phyloP scores from a whole-genome alignment of 2,797 vertebrate species.

The Silurus lanzhouensis region DNA sequence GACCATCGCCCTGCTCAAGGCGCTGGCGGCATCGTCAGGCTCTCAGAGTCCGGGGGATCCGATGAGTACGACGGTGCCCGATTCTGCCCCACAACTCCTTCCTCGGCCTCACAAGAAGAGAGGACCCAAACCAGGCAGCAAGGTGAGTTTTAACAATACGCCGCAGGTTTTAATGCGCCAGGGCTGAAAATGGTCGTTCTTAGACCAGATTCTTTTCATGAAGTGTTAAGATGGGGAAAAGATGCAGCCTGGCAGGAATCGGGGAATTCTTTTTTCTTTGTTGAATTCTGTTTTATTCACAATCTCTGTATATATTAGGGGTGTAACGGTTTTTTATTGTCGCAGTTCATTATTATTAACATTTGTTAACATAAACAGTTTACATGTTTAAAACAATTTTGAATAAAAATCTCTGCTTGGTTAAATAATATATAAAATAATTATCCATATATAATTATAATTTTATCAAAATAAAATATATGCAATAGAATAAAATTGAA shows the following conservation, averaged over 20 bases:
- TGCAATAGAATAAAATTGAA: too few relatives aligned
- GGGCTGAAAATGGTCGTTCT: neutral
- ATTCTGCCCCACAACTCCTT: neutral
- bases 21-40: slow-evolving; percentile 70
- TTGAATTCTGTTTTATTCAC: too few relatives aligned
- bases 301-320: too few relatives aligned
- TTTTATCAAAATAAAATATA: too few relatives aligned
- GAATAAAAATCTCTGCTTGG: too few relatives aligned
- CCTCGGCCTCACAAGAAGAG: slow-evolving; percentile 80
- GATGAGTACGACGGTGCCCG: neutral
- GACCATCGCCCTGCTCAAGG: slow-evolving; percentile 80
- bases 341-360: too few relatives aligned
- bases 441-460: too few relatives aligned
- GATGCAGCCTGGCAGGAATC: neutral
- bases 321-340: too few relatives aligned
- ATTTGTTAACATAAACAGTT: too few relatives aligned
- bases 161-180: neutral
- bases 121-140: slow-evolving; percentile 86
- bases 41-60: slow-evolving; percentile 70
- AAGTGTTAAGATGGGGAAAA: neutral
- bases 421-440: too few relatives aligned
- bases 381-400: too few relatives aligned
- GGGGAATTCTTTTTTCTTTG: too few relatives aligned
- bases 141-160: slow-evolving; percentile 70
- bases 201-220: neutral